Evolutionary conservation across 1,140 invertebrate genomes (phyloP), one percentile per base, ranked within the genome.

Genomic region (Diorhabda elongata): DNA sequence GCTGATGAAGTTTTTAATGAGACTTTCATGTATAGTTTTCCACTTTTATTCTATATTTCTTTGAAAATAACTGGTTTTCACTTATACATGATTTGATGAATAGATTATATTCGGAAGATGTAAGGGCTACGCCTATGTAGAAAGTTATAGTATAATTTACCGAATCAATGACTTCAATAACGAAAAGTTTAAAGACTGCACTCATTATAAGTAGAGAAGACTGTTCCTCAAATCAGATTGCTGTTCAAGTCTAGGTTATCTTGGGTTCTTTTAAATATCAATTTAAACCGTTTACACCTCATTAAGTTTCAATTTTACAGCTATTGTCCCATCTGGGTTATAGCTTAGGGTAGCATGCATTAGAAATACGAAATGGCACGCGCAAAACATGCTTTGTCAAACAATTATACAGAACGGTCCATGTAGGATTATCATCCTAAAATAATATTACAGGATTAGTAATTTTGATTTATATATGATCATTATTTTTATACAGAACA

Each of bases 261-360:
- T 80, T 76, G 77, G 47, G 76, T 78, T 81, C 78, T 80, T 80
- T 81, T 81, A 80, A 80, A 81, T 81, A 81, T 81, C 80, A 81
- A 81, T 81, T 80, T 80, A 78, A 78, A 78, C 75, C 76, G 80
- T 78, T 80, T 71, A 79, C 79, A 80, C 77, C 77, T 80, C 80
- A 81, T 81, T 81, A 79, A 81, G 73, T 81, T 81, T 80, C 80
- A 81, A 81, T 81, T 81, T 81, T 81, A 81, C 80, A 81, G 80
- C 80, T 77, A 80, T 80, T 80, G 79, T 81, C 79, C 78, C 78
- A 81, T 80, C 76, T 81, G 76, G 77, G 78, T 80, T 80, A 80
- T 75, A 76, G 76, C 76, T 76, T 72, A 67, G 74, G 76, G 74
- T 75, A 74, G 76, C 73, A 76, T 79, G 76, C 78, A 78, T 78